Base-by-base conservation (phyloP, 2,888 invertebrate species). In the Temnothorax ravouxi region DNA sequence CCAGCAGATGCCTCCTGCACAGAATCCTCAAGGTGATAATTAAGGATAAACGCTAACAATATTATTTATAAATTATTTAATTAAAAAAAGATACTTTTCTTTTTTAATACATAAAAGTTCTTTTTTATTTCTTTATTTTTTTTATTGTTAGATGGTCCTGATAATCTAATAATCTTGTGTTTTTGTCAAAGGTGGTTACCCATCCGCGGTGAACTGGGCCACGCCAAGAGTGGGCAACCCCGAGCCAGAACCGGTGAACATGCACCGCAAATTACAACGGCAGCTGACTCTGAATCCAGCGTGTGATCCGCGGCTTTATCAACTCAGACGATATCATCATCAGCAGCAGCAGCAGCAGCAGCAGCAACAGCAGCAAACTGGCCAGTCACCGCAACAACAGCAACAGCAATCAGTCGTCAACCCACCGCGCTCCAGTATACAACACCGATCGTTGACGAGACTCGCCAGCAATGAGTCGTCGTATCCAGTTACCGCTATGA, bases 271-370 rank as follows among this genome's bases (percentile, higher is more conserved):
- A 94, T 95, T 98, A 50, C 97, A 97, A 88, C 96, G 98, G 6
- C 98, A 98, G 93, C 95, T 98, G 66, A 97, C 98, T 18, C 94
- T 98, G n/a, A 98, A 98, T 95, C 98, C 98, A 0, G 95, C 96
- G 29, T 97, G 97, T 89, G 98, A 98, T 95, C 97, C 98, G 6
- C 95, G 98, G 83, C 95, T 97, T 74, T 95, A 95, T 91, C 95
- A 95, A 86, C 92, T 95, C 87, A 93, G 93, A 87, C 91, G 93
- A 89, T 94, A 92, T 89, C 93, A 93, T 83, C 93, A n/a, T n/a
- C n/a, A n/a, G n/a, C n/a, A n/a, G n/a, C n/a, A n/a, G n/a, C n/a
- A n/a, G n/a, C n/a, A 93, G 84, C 92, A 93, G 47, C 93, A 90
- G 52, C 92, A 93, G 44, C 93, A 90, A 47, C 93, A 90, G 54